Conservation (phyloP, 2,888 invertebrate species). For the Tipula helvola region DNA sequence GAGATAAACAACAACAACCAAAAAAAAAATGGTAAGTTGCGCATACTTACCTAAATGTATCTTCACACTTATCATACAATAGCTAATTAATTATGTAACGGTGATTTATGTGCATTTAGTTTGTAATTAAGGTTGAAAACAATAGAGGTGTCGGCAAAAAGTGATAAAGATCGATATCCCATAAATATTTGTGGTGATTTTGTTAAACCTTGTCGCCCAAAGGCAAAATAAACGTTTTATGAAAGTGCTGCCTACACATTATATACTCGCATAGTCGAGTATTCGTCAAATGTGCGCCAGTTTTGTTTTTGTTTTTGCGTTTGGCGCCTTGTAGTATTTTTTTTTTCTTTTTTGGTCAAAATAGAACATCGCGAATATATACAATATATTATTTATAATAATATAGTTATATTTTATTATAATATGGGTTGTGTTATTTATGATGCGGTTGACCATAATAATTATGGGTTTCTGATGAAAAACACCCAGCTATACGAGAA, state of each 20-base stretch:
- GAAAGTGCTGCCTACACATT: neutral
- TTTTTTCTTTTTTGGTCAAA: neutral
- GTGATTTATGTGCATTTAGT: neutral
- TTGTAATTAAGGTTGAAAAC: neutral
- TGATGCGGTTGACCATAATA: neutral
- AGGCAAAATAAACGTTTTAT: neutral
- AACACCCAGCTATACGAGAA: neutral
- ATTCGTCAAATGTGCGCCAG: neutral
- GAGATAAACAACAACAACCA: neutral
- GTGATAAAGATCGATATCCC: neutral
- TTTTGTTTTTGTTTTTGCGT: neutral
- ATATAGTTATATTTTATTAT: neutral
- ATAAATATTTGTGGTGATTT: neutral
- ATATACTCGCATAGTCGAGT: neutral
- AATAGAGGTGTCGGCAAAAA: neutral
- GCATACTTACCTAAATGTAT: neutral
- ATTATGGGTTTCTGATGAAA: neutral
- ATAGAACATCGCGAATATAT: neutral
- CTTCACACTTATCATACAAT: neutral
- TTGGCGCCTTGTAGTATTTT: neutral
- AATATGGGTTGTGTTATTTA: neutral
- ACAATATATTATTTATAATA: neutral
- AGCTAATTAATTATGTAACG: neutral
- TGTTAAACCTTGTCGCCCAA: neutral
- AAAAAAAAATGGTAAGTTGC: neutral